Evolutionary conservation across 1,140 invertebrate species (phyloP).

Genomic region (Marisa cornuarietis): DNA sequence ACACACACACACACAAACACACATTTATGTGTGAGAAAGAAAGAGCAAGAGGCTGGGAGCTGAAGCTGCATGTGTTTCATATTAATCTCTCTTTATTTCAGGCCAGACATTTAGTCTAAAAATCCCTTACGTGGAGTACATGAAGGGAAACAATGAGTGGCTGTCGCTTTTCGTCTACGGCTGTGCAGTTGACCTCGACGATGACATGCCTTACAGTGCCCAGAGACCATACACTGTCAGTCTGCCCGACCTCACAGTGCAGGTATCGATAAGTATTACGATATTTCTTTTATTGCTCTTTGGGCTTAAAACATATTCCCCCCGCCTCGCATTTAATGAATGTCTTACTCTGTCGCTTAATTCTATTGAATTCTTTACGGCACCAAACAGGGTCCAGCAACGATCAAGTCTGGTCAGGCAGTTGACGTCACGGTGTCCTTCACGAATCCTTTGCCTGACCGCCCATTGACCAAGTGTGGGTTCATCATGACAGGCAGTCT

Average conservation of each 20-base stretch:
- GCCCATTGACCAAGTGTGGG: conserved; percentile 1
- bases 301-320: too few relatives aligned
- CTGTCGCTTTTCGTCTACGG: conserved; percentile 1
- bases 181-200: conserved; percentile 1
- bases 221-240: conserved; percentile 1
- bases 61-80: too few relatives aligned
- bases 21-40: too few relatives aligned
- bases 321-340: too few relatives aligned
- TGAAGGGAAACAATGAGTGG: background rate
- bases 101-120: background rate
- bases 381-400: background rate
- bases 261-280: background rate
- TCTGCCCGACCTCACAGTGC: background rate
- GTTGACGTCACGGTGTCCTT: background rate
- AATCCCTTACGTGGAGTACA: background rate
- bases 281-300: background rate
- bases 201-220: conserved; percentile 20
- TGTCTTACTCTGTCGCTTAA: too few relatives aligned
- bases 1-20: too few relatives aligned
- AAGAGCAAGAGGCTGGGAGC: too few relatives aligned
- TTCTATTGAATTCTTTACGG: background rate
- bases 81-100: background rate
- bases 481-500: conserved; percentile 7
- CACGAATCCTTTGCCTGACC: conserved; percentile 5
- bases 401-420: background rate